Evolutionary conservation across 2,888 invertebrate genomes (phyloP).

Genomic region (Elmis aenea): DNA sequence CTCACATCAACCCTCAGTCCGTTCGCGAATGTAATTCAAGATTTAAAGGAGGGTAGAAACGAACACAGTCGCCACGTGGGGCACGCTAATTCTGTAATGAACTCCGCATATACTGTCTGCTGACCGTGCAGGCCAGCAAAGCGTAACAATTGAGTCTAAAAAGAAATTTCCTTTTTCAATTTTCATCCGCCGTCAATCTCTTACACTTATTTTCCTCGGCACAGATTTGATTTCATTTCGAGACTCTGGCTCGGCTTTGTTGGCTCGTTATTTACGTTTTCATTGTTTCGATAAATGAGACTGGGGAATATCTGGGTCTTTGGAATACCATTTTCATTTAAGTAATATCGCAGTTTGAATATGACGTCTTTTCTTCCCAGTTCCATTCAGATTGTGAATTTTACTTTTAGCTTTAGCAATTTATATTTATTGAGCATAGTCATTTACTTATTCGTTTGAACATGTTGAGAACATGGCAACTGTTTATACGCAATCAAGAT

Average conservation of each 20-base stretch:
- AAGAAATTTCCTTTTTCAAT: conserved; percentile 53
- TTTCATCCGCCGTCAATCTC: conserved; percentile 48
- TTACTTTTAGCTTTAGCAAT: no score
- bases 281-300: conserved; percentile 45
- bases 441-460: no score
- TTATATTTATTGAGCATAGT: no score
- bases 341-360: no score
- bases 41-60: conserved; percentile 8
- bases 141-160: conserved; percentile 48
- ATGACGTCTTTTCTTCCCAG: no score
- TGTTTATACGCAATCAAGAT: no score
- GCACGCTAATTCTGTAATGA: conserved; percentile 15
- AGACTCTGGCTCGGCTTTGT: conserved; percentile 36
- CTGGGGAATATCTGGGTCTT: conserved; percentile 31
- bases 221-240: conserved; percentile 48
- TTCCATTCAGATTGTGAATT: no score
- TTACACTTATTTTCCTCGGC: conserved; percentile 48
- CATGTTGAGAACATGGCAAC: no score
- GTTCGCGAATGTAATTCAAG: conserved; percentile 4
- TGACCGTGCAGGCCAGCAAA: conserved; percentile 40
- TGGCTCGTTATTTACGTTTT: conserved; percentile 43
- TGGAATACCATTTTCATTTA: conserved; percentile 8
- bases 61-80: conserved; percentile 5
- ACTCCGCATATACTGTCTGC: conserved; percentile 30
- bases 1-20: conserved; percentile 11